phyloP scores from a whole-genome alignment of 2,888 invertebrate species.

The Aphodius granarius region DNA sequence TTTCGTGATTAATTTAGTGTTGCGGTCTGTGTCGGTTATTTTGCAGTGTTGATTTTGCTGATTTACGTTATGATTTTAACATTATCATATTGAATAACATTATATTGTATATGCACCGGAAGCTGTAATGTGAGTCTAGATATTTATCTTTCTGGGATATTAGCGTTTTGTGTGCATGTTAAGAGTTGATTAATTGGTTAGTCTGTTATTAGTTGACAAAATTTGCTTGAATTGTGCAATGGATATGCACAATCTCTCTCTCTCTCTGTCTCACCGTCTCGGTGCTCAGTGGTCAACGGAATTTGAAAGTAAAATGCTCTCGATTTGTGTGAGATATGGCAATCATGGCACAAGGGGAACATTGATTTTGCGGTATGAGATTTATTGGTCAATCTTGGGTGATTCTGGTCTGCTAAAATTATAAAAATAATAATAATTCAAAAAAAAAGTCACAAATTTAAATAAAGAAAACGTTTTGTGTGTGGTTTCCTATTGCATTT shows the following conservation, averaged over 20 bases:
- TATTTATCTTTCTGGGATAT: not conserved
- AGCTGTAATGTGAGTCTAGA: not conserved
- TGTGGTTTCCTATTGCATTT: too few species aligned
- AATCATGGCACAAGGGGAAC: not conserved
- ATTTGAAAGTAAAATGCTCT: not conserved
- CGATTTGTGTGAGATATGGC: not conserved
- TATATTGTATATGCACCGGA: not conserved
- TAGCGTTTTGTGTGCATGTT: too few species aligned
- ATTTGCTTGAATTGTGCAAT: not conserved
- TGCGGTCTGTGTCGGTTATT: not conserved
- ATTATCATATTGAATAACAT: not conserved
- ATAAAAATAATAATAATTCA: too few species aligned
- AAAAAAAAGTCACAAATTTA: too few species aligned
- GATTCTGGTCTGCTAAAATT: too few species aligned
- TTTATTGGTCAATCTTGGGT: too few species aligned
- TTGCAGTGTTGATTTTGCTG: not conserved
- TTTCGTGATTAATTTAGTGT: not conserved
- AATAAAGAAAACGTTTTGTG: too few species aligned
- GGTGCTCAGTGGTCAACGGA: not conserved
- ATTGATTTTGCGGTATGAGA: too few species aligned
- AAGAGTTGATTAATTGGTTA: too few species aligned
- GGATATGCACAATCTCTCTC: too few species aligned
- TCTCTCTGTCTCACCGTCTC: too few species aligned
- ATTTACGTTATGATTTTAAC: not conserved
- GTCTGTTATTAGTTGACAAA: too few species aligned